Base-by-base conservation (phyloP, 2,797 vertebrate genomes). In the Etheostoma nigrum region DNA sequence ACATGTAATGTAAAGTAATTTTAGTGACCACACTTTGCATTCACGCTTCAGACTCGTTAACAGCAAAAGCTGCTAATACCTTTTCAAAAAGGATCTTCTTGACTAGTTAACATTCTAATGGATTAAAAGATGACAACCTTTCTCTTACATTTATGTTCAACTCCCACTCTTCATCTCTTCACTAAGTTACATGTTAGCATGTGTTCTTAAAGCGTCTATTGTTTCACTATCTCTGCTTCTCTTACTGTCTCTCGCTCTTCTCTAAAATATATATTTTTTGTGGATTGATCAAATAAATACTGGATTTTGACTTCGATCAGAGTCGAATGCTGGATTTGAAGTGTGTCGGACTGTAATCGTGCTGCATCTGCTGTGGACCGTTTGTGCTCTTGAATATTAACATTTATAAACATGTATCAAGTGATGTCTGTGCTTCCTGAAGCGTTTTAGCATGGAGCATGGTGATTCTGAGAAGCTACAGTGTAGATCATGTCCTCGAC, bases 381-480 rank as follows among this genome's bases (percentile, higher is more conserved):
- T 49, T 65, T 62, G 4, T 67, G 14, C 18, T 57, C 42, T 48
- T 76, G 6, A 57, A 63, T 47, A 45, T 62, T 11, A 73, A 67
- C 25, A 59, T 81, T 63, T 60, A 2, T 69, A 15, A 73, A 64
- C n/a, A 49, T 67, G n/a, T 67, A 42, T 61, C 6, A 44, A 30
- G 45, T 47, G 19, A 55, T 44, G 14, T 72, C 25, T 79, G 48
- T 72, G 70, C 59, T 70, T 81, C 18, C 16, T 33, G 4, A 52
- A 61, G 30, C 62, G 59, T 85, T 72, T 72, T 64, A 68, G 81
- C 81, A 90, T 88, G 86, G 40, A 78, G 86, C 88, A 81, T 81
- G 64, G 57, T 12, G 51, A 61, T 48, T 74, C 84, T 90, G 83
- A 62, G 84, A 72, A 58, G 64, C 53, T 45, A 33, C 52, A 40